Conservation (phyloP, 1,140 invertebrate genomes). For the Drosophila persimilis region DNA sequence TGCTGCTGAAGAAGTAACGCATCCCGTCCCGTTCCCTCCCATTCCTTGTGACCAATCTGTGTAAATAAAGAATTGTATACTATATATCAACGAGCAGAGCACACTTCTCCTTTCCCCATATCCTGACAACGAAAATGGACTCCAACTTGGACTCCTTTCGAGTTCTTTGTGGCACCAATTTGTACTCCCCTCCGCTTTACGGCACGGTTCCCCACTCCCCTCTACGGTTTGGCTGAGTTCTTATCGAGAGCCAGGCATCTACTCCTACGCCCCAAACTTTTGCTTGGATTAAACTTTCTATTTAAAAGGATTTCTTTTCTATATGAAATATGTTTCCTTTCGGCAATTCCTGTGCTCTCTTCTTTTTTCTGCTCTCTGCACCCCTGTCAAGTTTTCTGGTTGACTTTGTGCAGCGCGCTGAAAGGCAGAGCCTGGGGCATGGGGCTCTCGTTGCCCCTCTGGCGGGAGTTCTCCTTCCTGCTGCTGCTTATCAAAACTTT, state of each 20-base stretch:
- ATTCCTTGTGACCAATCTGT: constrained; percentile 43
- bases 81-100: constrained; percentile 23
- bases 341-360: constrained; percentile 58
- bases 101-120: constrained; percentile 3
- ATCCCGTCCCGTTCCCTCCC: background rate
- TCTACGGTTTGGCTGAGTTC: constrained; percentile 3
- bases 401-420: constrained; percentile 69
- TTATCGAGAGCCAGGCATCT: constrained; percentile 69
- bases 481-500: constrained; percentile 78
- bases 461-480: constrained; percentile 3
- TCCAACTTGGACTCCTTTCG: constrained; percentile 25
- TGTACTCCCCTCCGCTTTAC: constrained; percentile 35
- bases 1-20: constrained; percentile 69
- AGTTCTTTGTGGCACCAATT: constrained; percentile 56
- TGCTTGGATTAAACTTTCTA: constrained; percentile 71
- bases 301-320: constrained; percentile 78
- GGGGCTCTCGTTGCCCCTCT: constrained; percentile 18
- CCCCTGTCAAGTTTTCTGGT: constrained; percentile 72
- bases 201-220: too few relatives aligned
- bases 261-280: constrained; percentile 29
- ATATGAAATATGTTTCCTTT: constrained; percentile 79
- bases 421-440: constrained; percentile 34
- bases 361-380: constrained; percentile 5
- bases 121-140: constrained; percentile 42
- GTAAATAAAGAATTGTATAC: constrained; percentile 65